Percentiles rank a stretch among this genome's conserved stretches.
Conservation (phyloP, 30 jellyfish, hydroid and myxozoan species). For the Sanderia malayensis region DNA sequence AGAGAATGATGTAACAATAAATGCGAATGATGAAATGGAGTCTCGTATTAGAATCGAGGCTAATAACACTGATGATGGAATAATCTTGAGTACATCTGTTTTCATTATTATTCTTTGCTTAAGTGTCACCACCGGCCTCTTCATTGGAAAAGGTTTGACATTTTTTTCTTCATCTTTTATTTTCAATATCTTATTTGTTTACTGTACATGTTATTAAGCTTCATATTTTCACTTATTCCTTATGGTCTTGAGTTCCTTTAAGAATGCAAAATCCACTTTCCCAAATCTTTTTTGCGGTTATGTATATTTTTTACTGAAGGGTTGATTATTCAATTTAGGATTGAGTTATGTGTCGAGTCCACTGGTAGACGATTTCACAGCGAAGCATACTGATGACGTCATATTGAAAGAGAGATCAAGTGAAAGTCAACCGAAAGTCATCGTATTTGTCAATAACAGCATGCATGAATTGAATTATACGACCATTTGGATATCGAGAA, state of each 20-base stretch:
- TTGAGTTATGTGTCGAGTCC: not conserved
- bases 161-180: too few relatives aligned
- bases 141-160: slow-evolving; percentile 60
- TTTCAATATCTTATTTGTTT: too few relatives aligned
- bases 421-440: slow-evolving; percentile 21
- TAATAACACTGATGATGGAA: slow-evolving; percentile 39
- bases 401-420: slow-evolving; percentile 2
- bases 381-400: not conserved
- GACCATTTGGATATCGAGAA: slow-evolving; percentile 11
- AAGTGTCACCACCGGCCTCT: slow-evolving; percentile 48
- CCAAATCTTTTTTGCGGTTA: too few relatives aligned
- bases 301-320: too few relatives aligned
- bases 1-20: not conserved
- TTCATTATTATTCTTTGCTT: slow-evolving; percentile 51
- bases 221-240: too few relatives aligned
- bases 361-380: not conserved
- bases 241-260: too few relatives aligned
- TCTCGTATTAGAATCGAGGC: not conserved
- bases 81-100: slow-evolving; percentile 44
- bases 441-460: slow-evolving; percentile 28
- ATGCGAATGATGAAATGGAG: slow-evolving; percentile 2
- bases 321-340: too few relatives aligned
- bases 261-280: too few relatives aligned
- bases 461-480: slow-evolving; percentile 19
- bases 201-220: too few relatives aligned